Percentiles rank a stretch among this genome's conserved stretches.
phyloP scores from a whole-genome alignment of 1,140 invertebrate genomes.

The Leptinotarsa lineolata region DNA sequence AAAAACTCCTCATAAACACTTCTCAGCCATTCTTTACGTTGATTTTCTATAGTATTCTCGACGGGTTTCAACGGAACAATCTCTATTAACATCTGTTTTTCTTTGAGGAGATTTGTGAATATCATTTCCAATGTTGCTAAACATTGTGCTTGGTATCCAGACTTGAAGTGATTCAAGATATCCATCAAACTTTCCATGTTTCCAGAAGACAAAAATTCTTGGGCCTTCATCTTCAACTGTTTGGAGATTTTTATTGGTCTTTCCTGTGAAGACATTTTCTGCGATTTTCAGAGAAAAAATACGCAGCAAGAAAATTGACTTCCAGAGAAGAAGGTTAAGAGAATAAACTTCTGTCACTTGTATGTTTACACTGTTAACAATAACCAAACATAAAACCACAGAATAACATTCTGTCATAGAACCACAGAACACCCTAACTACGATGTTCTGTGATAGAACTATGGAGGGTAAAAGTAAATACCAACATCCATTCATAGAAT shows the following conservation, averaged over 20 bases:
- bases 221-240: conserved; percentile 66
- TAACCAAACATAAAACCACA: not conserved
- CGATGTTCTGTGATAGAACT: too few species aligned
- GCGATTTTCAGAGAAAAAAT: conserved; percentile 15
- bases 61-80: conserved; percentile 60
- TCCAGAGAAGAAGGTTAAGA: not conserved
- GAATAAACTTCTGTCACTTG: not conserved
- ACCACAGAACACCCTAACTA: too few species aligned
- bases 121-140: conserved; percentile 70
- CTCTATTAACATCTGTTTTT: conserved; percentile 65
- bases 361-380: not conserved
- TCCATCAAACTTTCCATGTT: conserved; percentile 67
- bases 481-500: too few species aligned
- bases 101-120: conserved; percentile 67
- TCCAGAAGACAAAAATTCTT: conserved; percentile 67
- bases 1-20: conserved; percentile 66
- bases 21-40: conserved; percentile 65
- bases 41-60: conserved; percentile 62
- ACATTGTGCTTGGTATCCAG: conserved; percentile 60
- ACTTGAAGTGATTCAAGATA: conserved; percentile 68
- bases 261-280: conserved; percentile 43
- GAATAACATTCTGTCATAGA: too few species aligned
- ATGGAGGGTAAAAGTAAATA: too few species aligned
- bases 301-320: conserved; percentile 16
- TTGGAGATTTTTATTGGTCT: conserved; percentile 56